phyloP scores from a whole-genome alignment of 2,888 invertebrate species.

The Timandra comae region DNA sequence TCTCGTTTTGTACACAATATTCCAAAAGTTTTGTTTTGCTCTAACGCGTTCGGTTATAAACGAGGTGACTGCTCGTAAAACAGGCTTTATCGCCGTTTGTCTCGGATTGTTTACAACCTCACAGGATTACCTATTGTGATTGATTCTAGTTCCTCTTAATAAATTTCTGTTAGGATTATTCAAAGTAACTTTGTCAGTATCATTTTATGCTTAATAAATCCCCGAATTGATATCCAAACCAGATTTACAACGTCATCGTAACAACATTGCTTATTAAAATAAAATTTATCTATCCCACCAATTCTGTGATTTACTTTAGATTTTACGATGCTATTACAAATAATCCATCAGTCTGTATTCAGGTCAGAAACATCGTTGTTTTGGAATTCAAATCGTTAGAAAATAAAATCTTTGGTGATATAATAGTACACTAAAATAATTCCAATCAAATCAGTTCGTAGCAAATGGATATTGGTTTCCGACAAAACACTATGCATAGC shows the following conservation, averaged over 20 bases:
- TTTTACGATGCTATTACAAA: conserved; percentile 25
- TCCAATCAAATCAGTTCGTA: conserved; percentile 57
- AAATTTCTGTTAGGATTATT: conserved; percentile 48
- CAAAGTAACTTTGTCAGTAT: conserved; percentile 42
- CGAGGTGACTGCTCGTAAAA: conserved; percentile 70
- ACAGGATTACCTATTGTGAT: conserved; percentile 67
- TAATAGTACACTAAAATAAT: conserved; percentile 49
- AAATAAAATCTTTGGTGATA: conserved; percentile 21
- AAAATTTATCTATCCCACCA: conserved; percentile 38
- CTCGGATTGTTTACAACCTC: conserved; percentile 63
- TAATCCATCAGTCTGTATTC: conserved; percentile 13
- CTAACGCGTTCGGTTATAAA: conserved; percentile 52
- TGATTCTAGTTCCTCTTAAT: conserved; percentile 63
- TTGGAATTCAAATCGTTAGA: neutral
- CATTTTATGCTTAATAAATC: conserved; percentile 56
- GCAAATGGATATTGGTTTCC: conserved; percentile 66
- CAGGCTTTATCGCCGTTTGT: conserved; percentile 56
- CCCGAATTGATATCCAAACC: conserved; percentile 26
- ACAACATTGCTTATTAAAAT: conserved; percentile 42
- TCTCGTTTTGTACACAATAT: conserved; percentile 20
- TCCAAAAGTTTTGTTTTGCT: conserved; percentile 52
- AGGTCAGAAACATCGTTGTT: conserved; percentile 20
- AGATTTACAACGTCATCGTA: conserved; percentile 43
- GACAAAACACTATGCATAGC: conserved; percentile 65
- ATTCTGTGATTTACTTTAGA: conserved; percentile 31